These are phyloP conservation scores for Drosophila azteca DNA, from an alignment of 1,140 invertebrate genomes.

Conservation along the genomic window DNA sequence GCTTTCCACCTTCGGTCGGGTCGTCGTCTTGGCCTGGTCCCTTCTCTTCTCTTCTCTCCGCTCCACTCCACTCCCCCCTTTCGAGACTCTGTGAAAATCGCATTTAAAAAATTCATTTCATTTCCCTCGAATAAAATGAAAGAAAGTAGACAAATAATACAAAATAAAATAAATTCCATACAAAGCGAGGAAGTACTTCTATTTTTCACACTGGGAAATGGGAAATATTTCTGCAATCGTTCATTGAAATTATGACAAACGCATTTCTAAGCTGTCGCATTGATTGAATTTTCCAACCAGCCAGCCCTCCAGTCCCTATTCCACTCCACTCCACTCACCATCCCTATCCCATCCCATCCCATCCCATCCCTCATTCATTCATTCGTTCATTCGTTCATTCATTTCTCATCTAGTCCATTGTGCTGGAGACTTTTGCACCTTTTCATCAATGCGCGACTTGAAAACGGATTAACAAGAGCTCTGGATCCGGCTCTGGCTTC, in stretches of 20 bases:
- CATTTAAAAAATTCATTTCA: constrained; percentile 74
- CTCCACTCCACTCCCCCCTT: neutral
- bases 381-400: neutral
- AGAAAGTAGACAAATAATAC: constrained; percentile 27
- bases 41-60: neutral
- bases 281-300: constrained; percentile 70
- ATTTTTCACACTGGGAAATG: constrained; percentile 40
- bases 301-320: neutral
- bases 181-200: constrained; percentile 21
- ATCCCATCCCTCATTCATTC: neutral
- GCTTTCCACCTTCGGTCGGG: constrained; percentile 4
- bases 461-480: constrained; percentile 56
- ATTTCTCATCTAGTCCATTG: constrained; percentile 44
- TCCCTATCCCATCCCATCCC: neutral
- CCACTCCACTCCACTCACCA: neutral
- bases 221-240: constrained; percentile 73
- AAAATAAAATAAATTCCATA: constrained; percentile 30
- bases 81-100: constrained; percentile 58
- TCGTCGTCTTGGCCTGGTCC: too few species aligned
- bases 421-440: constrained; percentile 55
- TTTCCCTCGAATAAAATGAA: constrained; percentile 46
- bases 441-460: constrained; percentile 46
- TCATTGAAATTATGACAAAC: constrained; percentile 81
- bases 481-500: neutral
- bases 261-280: constrained; percentile 77